A percentile compares a stretch with the other conserved stretches of the same genome.
Conservation (phyloP, 2,888 invertebrate species). For the Tenthredo livida region DNA sequence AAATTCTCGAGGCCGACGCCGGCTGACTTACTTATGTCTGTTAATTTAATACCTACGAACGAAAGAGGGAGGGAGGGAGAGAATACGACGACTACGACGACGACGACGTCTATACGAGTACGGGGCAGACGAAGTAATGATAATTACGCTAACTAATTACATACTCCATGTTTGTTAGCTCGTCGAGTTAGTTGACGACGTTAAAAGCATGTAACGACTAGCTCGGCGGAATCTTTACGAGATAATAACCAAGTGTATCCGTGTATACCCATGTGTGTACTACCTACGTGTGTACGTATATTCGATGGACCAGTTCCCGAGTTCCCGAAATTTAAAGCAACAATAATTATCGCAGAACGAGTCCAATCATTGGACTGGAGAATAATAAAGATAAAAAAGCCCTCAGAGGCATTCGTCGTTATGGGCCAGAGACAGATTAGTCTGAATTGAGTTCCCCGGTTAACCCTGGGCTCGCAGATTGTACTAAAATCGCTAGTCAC, state of each 20-base stretch:
- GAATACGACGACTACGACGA: not conserved
- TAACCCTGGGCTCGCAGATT: conserved; percentile 65
- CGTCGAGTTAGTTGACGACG: conserved; percentile 30
- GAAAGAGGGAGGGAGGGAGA: not conserved
- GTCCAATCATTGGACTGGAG: not conserved
- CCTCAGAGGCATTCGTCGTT: conserved; percentile 65
- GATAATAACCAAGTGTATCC: not conserved
- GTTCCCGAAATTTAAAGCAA: not conserved
- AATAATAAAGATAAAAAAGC: conserved; percentile 54
- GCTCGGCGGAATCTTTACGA: not conserved
- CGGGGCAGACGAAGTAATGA: conserved; percentile 43
- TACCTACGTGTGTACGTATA: not conserved
- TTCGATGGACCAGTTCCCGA: not conserved
- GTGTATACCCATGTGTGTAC: not conserved
- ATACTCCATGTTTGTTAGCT: conserved; percentile 47
- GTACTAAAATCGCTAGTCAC: conserved; percentile 67
- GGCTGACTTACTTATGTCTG: not conserved
- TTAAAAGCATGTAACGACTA: not conserved
- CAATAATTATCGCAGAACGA: not conserved
- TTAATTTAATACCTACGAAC: conserved; percentile 28
- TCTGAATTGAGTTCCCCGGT: conserved; percentile 68
- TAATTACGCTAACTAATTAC: conserved; percentile 55
- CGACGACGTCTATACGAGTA: not conserved
- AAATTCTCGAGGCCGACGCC: not conserved
- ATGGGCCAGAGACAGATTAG: conserved; percentile 66